Conservation (phyloP, 2,113 vertebrate genomes). For the Crocuta crocuta region DNA sequence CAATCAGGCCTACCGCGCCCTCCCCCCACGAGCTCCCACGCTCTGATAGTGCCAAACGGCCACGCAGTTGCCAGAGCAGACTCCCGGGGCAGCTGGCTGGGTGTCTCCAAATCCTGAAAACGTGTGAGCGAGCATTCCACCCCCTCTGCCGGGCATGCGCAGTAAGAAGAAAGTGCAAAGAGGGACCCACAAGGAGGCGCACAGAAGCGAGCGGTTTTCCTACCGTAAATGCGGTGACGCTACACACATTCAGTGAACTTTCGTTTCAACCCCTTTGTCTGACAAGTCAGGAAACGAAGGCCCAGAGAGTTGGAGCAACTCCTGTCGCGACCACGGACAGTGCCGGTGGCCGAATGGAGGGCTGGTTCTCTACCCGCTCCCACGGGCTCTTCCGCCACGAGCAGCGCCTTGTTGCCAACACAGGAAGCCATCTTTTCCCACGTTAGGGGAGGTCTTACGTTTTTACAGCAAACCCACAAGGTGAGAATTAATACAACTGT, state of each 20-base stretch:
- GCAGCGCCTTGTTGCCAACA: neutral
- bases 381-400: neutral
- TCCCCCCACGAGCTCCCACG: neutral
- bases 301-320: neutral
- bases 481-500: neutral
- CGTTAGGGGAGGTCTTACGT: neutral
- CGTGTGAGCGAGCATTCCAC: slow-evolving; percentile 44
- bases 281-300: neutral
- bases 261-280: neutral
- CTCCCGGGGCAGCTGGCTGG: slow-evolving; percentile 75
- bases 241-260: neutral
- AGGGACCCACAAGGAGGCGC: rapidly evolving
- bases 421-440: neutral
- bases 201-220: neutral
- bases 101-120: slow-evolving; percentile 62
- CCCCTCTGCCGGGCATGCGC: neutral
- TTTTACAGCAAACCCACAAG: rapidly evolving
- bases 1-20: neutral
- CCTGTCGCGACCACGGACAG: rapidly evolving
- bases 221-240: rapidly evolving
- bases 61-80: slow-evolving; percentile 69
- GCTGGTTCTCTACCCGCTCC: rapidly evolving
- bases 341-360: neutral
- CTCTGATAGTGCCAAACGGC: slow-evolving; percentile 59
- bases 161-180: neutral